Evolutionary conservation across 2,113 vertebrate species (phyloP), one percentile per base, ranked within the genome.

Genomic region (Salvelinus namaycush): DNA sequence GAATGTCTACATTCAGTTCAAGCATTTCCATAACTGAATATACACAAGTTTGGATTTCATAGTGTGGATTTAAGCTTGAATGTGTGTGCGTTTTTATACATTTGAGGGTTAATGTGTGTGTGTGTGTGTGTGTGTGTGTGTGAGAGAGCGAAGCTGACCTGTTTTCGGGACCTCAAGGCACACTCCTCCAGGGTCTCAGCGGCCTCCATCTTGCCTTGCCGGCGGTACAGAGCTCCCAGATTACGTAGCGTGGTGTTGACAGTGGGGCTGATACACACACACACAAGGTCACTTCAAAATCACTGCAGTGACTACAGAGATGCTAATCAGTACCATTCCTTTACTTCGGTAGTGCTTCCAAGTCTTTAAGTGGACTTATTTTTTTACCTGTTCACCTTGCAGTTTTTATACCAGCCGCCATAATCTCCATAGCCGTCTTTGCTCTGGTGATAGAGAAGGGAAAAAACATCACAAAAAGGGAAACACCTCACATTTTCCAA

Each of bases 371-470:
- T 11, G 16, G 16, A 18, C 65, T 26, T 22, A 22, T 64, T 57
- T 8, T 22, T 93, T 92, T 74, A 96, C 96, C 95, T 96, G 93
- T 93, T 96, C 49, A 96, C 95, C 78, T 95, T 95, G 87, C 94
- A 95, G 74, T 94, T 94, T 80, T 95, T 96, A 90, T 96, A 96
- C 95, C 95, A 96, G 81, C 93, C 95, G 0, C 94, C 94, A 0
- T 95, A 95, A 79, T 96, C 96, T 0, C 92, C 89, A 0, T 95
- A 95, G 0, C 89, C 76, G 1, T 96, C 94, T 78, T 83, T 91
- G 76, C 89, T 91, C 95, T 96, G 69, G 9, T 77, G 66, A 78
- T 16, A 70, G 3, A 73, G 4, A 12, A 3, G 31, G 44, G 16
- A 49, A 54, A 68, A 68, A 66, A 44, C 7, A 68, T 8, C 26